A percentile compares a stretch with the other conserved stretches of the same genome.
phyloP scores from a whole-genome alignment of 2,888 invertebrate genomes.

The Hipparchia semele region DNA sequence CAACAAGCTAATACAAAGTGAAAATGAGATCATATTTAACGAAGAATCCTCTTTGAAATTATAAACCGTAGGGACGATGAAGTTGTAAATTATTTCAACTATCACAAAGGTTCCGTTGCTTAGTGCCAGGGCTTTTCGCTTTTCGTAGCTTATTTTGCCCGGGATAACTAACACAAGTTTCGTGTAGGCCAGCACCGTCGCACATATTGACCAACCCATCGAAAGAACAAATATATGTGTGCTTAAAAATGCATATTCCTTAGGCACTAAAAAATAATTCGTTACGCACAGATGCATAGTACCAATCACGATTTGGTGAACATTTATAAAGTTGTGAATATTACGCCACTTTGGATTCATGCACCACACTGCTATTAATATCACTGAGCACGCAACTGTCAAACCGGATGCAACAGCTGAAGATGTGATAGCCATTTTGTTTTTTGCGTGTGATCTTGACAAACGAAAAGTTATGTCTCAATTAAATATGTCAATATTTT shows the following conservation, averaged over 20 bases:
- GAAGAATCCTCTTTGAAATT: neutral
- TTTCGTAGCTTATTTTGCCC: constrained; percentile 39
- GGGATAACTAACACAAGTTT: constrained; percentile 39
- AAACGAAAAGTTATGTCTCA: neutral
- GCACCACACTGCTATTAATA: constrained; percentile 40
- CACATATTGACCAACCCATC: constrained; percentile 41
- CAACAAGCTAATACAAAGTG: constrained; percentile 12
- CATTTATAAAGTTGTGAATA: constrained; percentile 42
- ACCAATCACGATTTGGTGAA: constrained; percentile 41
- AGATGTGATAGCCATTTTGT: constrained; percentile 1
- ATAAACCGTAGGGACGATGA: constrained; percentile 26
- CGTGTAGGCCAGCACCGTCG: constrained; percentile 38
- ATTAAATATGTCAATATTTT: neutral
- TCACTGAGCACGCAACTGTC: constrained; percentile 36
- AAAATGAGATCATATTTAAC: neutral
- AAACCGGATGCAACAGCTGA: neutral
- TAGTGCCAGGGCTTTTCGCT: constrained; percentile 32
- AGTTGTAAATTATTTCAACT: constrained; percentile 20
- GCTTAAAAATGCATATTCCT: neutral
- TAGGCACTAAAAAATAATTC: neutral
- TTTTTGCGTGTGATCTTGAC: neutral
- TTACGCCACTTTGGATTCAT: constrained; percentile 41
- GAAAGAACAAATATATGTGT: constrained; percentile 28
- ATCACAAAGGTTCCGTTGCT: constrained; percentile 30
- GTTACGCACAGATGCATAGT: constrained; percentile 37